Evolutionary conservation across 2,888 invertebrate species (phyloP).

Genomic region (Carpatolechia fugitivella): DNA sequence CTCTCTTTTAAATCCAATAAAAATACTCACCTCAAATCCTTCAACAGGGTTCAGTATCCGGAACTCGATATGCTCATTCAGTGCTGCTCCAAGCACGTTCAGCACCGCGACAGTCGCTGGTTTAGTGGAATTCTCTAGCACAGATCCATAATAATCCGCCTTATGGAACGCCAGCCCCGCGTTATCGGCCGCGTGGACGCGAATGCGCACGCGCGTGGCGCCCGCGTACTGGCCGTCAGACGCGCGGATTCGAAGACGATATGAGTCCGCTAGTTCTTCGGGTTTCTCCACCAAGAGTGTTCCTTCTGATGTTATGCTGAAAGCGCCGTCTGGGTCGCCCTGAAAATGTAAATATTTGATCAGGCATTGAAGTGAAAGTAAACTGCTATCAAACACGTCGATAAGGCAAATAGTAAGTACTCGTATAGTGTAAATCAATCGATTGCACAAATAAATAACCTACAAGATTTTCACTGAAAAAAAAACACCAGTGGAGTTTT

Average conservation of each 20-base stretch:
- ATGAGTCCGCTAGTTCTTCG: conserved; percentile 75
- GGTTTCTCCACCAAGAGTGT: conserved; percentile 58
- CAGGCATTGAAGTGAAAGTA: too few relatives aligned
- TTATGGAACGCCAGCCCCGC: conserved; percentile 91
- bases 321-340: conserved; percentile 87
- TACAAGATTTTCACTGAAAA: too few relatives aligned
- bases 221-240: conserved; percentile 91
- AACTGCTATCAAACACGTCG: too few relatives aligned
- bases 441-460: too few relatives aligned
- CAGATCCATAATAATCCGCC: conserved; percentile 87
- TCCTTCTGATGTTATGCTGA: conserved; percentile 82
- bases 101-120: conserved; percentile 89
- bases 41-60: conserved; percentile 91
- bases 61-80: conserved; percentile 94
- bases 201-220: conserved; percentile 73
- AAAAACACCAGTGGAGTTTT: too few relatives aligned
- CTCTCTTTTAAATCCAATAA: too few relatives aligned
- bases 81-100: conserved; percentile 90
- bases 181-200: conserved; percentile 51
- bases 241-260: conserved; percentile 88
- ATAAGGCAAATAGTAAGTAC: too few relatives aligned
- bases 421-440: too few relatives aligned
- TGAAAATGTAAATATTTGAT: not conserved
- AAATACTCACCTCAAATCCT: conserved; percentile 82
- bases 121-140: conserved; percentile 92